Evolutionary conservation across 2,113 vertebrate species (phyloP).

Genomic region (Tiliqua scincoides): DNA sequence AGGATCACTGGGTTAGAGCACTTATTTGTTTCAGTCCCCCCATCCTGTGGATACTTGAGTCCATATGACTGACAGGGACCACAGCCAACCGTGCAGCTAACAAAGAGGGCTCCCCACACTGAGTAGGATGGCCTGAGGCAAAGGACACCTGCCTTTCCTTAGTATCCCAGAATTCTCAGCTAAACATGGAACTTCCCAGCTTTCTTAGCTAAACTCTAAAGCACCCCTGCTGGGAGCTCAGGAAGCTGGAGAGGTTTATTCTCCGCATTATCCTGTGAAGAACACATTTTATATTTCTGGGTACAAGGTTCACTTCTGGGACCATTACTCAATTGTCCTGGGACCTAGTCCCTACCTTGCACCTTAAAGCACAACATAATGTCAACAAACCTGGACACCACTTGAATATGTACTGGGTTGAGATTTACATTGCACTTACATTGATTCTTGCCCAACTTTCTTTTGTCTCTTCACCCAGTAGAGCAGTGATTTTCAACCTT

Average conservation of each 20-base stretch:
- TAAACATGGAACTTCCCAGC: too few relatives aligned
- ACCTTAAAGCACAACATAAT: not conserved
- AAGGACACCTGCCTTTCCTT: not conserved
- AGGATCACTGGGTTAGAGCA: too few relatives aligned
- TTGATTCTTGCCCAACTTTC: not conserved
- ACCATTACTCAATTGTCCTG: not conserved
- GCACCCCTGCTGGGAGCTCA: too few relatives aligned
- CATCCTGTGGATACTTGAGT: not conserved
- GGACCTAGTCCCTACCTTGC: not conserved
- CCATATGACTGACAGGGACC: not conserved
- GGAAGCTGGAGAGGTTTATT: not conserved
- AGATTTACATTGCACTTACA: not conserved
- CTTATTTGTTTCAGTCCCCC: not conserved
- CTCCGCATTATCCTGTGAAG: not conserved
- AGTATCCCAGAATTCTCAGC: too few relatives aligned
- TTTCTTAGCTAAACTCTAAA: too few relatives aligned
- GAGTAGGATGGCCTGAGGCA: not conserved
- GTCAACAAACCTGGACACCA: too few relatives aligned
- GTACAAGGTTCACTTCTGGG: not conserved
- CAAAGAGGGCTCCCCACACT: not conserved
- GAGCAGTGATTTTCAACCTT: too few relatives aligned
- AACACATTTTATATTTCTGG: not conserved
- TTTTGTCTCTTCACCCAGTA: too few relatives aligned
- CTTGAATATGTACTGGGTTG: too few relatives aligned
- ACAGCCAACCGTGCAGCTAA: not conserved